These are phyloP conservation scores for Mus musculus DNA, from an alignment of 2,113 vertebrate genomes.

Conservation along the genomic window GRCm39 chr13:83544001-83544500, in stretches of 20 bases:
- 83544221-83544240: constrained; percentile 69
- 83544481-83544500: neutral
- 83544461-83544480: neutral
- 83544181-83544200: constrained; percentile 77
- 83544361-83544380: neutral
- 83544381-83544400: neutral
- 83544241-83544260: constrained; percentile 45
- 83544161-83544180: constrained; percentile 77
- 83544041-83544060: constrained; percentile 68
- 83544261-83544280: neutral
- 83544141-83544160: constrained; percentile 74
- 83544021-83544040: constrained; percentile 62
- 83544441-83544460: neutral
- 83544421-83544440: neutral
- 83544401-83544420: constrained; percentile 32
- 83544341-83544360: neutral
- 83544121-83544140: constrained; percentile 76
- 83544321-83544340: neutral
- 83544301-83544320: neutral
- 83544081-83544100: constrained; percentile 80
- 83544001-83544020: constrained; percentile 74
- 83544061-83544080: constrained; percentile 70
- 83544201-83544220: constrained; percentile 79
- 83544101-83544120: constrained; percentile 79
- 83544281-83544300: constrained; percentile 60